Percentiles rank a stretch among this genome's conserved stretches.
Conservation (phyloP, 2,888 invertebrate genomes). For the Stenotaenia linearis region DNA sequence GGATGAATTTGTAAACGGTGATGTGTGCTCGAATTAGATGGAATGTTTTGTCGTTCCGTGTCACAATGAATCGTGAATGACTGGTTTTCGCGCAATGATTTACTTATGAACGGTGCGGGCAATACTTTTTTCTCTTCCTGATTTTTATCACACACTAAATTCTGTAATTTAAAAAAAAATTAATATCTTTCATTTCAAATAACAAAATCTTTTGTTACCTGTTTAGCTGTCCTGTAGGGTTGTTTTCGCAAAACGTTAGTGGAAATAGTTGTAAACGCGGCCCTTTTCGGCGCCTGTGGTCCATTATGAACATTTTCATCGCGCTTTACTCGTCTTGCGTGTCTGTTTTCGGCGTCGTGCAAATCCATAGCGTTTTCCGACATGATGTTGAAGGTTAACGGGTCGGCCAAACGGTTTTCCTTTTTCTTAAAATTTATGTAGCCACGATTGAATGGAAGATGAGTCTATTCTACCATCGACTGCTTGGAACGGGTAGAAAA, state of each 20-base stretch:
- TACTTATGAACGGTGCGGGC: not conserved
- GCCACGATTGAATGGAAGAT: not conserved
- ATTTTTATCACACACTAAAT: not conserved
- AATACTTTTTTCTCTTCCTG: not conserved
- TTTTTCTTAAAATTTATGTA: not conserved
- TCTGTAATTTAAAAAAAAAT: not conserved
- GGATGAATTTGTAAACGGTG: constrained; percentile 13
- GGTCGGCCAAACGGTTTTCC: not conserved
- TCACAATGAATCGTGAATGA: constrained; percentile 14
- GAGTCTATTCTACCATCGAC: not conserved
- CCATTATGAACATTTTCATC: not conserved
- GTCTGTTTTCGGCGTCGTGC: constrained; percentile 5
- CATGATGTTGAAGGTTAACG: not conserved
- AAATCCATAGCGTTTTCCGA: not conserved
- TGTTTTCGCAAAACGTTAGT: constrained; percentile 42
- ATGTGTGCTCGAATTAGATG: not conserved
- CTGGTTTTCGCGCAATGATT: not conserved
- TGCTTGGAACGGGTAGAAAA: not conserved
- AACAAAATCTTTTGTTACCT: not conserved
- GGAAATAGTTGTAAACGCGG: constrained; percentile 44
- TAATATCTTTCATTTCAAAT: not conserved
- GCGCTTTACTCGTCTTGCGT: not conserved
- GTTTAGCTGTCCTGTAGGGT: constrained; percentile 44
- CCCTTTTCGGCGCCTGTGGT: constrained; percentile 40
- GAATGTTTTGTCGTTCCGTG: not conserved